These are phyloP conservation scores for Podabrus alpinus DNA, from an alignment of 2,888 invertebrate species.

Conservation along the genomic window DNA sequence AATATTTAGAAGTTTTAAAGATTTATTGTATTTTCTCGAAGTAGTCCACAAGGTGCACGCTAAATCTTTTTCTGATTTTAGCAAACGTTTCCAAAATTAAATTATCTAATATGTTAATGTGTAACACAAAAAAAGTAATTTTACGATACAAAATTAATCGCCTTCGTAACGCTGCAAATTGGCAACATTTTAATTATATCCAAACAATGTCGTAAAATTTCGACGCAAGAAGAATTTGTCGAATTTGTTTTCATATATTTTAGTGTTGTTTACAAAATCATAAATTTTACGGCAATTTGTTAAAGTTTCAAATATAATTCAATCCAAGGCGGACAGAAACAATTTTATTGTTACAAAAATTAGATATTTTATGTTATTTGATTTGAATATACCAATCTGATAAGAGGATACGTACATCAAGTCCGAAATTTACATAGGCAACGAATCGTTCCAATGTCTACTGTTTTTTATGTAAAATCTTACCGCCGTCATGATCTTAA, in stretches of 20 bases:
- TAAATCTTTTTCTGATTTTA: background rate
- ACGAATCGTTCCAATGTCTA: constrained; percentile 41
- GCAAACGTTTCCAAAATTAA: background rate
- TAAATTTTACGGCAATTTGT: constrained; percentile 51
- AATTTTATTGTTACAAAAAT: constrained; percentile 48
- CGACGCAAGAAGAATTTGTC: background rate
- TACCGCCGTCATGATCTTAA: constrained; percentile 41
- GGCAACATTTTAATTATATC: background rate
- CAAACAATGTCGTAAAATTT: background rate
- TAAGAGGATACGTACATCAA: constrained; percentile 52
- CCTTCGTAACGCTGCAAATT: background rate
- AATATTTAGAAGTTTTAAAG: background rate
- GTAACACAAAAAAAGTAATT: background rate
- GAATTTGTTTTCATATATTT: constrained; percentile 1
- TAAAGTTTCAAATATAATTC: constrained; percentile 51
- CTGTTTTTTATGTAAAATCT: constrained; percentile 47
- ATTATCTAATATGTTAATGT: background rate
- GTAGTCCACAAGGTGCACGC: background rate
- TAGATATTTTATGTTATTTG: constrained; percentile 45
- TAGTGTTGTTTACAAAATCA: background rate
- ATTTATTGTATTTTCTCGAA: background rate
- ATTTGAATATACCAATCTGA: constrained; percentile 48
- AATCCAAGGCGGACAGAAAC: constrained; percentile 47
- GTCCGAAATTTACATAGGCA: constrained; percentile 50
- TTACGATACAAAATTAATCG: background rate